These are phyloP conservation scores for Aurelia aurita DNA, from an alignment of 30 jellyfish, hydroid and myxozoan species.

Conservation along the genomic window DNA sequence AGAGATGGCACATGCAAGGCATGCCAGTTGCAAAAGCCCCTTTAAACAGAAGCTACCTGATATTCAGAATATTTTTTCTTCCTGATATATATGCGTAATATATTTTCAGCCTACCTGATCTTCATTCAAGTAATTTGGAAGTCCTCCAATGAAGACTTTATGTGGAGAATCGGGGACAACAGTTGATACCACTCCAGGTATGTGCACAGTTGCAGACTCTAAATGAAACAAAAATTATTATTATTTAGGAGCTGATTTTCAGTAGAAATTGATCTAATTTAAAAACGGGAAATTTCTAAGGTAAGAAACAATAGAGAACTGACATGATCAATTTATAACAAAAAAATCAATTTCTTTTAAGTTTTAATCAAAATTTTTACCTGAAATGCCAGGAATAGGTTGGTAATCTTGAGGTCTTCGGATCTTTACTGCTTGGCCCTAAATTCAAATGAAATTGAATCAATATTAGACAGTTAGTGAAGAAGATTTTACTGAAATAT, in stretches of 20 bases:
- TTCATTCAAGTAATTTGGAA: conserved; percentile 94
- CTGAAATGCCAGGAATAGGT: conserved; percentile 97
- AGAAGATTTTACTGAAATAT: neutral
- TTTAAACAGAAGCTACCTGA: too few relatives aligned
- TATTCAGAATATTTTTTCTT: too few relatives aligned
- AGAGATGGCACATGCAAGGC: too few relatives aligned
- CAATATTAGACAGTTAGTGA: neutral
- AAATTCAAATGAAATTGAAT: neutral
- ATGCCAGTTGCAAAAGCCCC: too few relatives aligned
- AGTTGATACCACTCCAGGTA: conserved; percentile 98
- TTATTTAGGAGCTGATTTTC: neutral
- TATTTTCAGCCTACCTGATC: conserved; percentile 82
- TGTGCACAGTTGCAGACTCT: conserved; percentile 93
- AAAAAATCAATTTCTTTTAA: too few relatives aligned
- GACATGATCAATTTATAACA: too few relatives aligned
- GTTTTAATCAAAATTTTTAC: conserved; percentile 1
- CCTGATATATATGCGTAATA: too few relatives aligned
- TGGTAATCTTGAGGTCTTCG: conserved; percentile 99
- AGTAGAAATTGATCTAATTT: neutral
- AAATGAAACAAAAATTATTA: neutral
- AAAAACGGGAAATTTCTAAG: neutral
- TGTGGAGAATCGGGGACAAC: conserved; percentile 97
- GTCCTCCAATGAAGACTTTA: conserved; percentile 95
- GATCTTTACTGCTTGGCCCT: conserved; percentile 98
- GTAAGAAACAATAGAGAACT: neutral